These are phyloP conservation scores for Mugil cephalus DNA, from an alignment of 2,113 vertebrate species.

Conservation along the genomic window DNA sequence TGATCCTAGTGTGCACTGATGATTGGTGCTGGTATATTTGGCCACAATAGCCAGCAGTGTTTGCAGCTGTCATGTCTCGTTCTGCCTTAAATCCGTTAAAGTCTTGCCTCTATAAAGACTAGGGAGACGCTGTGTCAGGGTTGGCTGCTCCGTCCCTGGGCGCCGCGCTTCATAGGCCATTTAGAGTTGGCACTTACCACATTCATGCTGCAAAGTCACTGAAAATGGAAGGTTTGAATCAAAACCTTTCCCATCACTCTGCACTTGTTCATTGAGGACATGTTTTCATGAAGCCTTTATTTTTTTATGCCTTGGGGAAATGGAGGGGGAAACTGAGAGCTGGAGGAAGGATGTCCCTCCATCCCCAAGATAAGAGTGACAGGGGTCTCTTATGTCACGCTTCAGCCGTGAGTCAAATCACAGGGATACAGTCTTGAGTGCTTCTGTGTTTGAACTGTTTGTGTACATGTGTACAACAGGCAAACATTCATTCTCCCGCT, in stretches of 20 bases:
- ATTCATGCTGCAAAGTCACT: slow-evolving; percentile 53
- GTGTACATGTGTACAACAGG: slow-evolving; percentile 33
- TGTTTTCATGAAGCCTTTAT: slow-evolving; percentile 38
- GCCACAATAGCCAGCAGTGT: slow-evolving; percentile 22
- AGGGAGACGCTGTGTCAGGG: slow-evolving; percentile 43
- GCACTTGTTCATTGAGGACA: slow-evolving; percentile 26
- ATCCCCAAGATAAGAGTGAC: slow-evolving; percentile 29
- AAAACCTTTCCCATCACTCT: slow-evolving; percentile 63
- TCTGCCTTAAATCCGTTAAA: slow-evolving; percentile 52
- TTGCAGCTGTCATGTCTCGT: slow-evolving; percentile 38
- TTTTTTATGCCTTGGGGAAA: slow-evolving; percentile 28
- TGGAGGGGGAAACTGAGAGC: neutral
- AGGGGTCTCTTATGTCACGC: slow-evolving; percentile 51
- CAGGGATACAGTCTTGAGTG: slow-evolving; percentile 17
- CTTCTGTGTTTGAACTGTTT: slow-evolving; percentile 47
- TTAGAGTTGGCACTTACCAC: slow-evolving; percentile 60
- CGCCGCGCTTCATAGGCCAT: slow-evolving; percentile 43
- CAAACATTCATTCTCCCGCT: slow-evolving; percentile 6
- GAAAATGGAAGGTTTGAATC: slow-evolving; percentile 40
- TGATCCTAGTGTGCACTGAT: neutral
- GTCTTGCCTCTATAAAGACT: slow-evolving; percentile 38
- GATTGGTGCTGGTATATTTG: slow-evolving; percentile 33
- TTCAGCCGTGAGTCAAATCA: slow-evolving; percentile 33
- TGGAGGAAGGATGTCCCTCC: slow-evolving; percentile 35
- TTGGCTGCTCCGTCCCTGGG: slow-evolving; percentile 40